Percentiles rank a stretch among this genome's conserved stretches.
These are phyloP conservation scores for Agrilus cyanescens DNA, from an alignment of 2,888 invertebrate species.

Conservation along the genomic window DNA sequence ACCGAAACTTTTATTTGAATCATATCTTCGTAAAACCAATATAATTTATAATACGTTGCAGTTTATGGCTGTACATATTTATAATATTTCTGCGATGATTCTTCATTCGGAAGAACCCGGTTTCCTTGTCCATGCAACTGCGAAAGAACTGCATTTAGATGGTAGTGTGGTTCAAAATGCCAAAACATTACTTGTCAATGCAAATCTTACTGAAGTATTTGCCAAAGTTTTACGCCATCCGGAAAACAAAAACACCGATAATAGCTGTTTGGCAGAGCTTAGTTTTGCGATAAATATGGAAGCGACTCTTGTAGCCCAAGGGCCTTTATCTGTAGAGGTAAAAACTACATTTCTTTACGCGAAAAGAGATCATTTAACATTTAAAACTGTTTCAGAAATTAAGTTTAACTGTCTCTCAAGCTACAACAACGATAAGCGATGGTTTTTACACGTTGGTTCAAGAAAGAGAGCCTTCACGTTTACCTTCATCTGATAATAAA, in stretches of 20 bases:
- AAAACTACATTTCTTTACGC: constrained; percentile 9
- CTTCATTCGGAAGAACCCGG: constrained; percentile 52
- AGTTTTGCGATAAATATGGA: constrained; percentile 64
- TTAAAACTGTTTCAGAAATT: constrained; percentile 45
- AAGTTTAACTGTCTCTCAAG: constrained; percentile 48
- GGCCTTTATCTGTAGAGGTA: constrained; percentile 77
- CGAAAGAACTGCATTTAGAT: constrained; percentile 57
- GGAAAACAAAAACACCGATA: constrained; percentile 33
- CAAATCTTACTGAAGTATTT: constrained; percentile 53
- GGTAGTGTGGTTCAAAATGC: constrained; percentile 58
- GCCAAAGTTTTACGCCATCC: constrained; percentile 48
- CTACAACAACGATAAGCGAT: constrained; percentile 44
- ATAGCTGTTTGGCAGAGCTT: constrained; percentile 60
- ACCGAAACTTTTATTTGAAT: no score
- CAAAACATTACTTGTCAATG: constrained; percentile 58
- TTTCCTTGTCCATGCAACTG: constrained; percentile 59
- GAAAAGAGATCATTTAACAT: neutral
- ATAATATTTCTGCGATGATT: constrained; percentile 54
- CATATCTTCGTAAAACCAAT: no score
- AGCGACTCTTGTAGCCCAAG: constrained; percentile 67
- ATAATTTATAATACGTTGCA: constrained; percentile 28
- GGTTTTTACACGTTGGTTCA: constrained; percentile 43
- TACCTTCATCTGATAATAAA: constrained; percentile 38
- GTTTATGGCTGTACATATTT: constrained; percentile 79
- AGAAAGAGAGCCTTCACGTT: constrained; percentile 35